Evolutionary conservation across 2,797 vertebrate genomes (phyloP).

Genomic region (Huso huso): DNA sequence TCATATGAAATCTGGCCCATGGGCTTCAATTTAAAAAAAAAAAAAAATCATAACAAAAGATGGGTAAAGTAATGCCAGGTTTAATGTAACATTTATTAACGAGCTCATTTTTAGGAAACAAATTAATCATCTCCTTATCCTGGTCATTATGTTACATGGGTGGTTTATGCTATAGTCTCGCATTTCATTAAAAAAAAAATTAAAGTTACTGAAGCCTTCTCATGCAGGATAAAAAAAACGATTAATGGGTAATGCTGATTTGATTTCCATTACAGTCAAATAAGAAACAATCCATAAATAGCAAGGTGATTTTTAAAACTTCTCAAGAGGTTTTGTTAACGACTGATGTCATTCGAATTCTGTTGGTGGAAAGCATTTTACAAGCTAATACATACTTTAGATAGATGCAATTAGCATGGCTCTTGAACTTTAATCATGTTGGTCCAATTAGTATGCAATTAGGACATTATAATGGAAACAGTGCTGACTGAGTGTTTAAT

Average conservation of each 20-base stretch:
- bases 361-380: conserved; percentile 1
- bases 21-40: too few species aligned
- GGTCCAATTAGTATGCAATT: conserved; percentile 5
- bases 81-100: too few species aligned
- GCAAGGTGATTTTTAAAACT: conserved; percentile 1
- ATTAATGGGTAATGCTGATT: not conserved
- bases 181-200: not conserved
- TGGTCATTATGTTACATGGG: too few species aligned
- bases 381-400: conserved; percentile 1
- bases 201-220: not conserved
- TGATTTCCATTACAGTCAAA: not conserved
- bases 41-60: too few species aligned
- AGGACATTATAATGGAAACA: not conserved
- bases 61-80: too few species aligned
- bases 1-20: too few species aligned
- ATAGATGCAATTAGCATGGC: conserved; percentile 1
- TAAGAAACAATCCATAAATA: conserved; percentile 1
- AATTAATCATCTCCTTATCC: too few species aligned
- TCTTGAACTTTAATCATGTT: conserved; percentile 6
- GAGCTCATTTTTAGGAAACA: too few species aligned
- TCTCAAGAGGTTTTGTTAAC: not conserved
- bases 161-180: too few species aligned
- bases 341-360: not conserved
- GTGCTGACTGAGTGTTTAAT: too few species aligned
- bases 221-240: not conserved